Conservation (phyloP, 2,797 vertebrate species). For the Babyrousa celebensis region DNA sequence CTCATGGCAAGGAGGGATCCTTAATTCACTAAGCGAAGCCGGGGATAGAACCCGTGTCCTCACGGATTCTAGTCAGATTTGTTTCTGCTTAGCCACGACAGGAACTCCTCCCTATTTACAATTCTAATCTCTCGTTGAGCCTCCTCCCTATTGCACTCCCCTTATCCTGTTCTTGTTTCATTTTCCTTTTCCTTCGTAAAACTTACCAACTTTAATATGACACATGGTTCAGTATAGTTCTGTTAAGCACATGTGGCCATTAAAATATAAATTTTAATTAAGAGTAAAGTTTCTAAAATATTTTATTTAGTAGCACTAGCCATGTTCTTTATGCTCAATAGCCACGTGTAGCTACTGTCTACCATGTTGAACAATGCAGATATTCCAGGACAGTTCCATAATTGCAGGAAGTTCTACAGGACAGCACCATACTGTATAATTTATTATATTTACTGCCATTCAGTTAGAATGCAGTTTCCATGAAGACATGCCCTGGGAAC, state of each 20-base stretch:
- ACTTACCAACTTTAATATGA: neutral
- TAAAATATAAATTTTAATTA: slow-evolving; percentile 17
- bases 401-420: neutral
- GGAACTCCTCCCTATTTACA: neutral
- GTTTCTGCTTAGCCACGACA: too few species aligned
- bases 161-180: slow-evolving; percentile 32
- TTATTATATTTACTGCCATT: slow-evolving; percentile 26
- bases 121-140: neutral
- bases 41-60: too few species aligned
- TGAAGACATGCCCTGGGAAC: neutral
- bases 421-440: neutral
- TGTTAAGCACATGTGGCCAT: neutral
- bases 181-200: neutral
- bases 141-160: neutral
- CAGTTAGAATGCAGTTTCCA: neutral
- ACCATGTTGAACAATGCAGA: neutral
- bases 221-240: neutral
- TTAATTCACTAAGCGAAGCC: too few species aligned
- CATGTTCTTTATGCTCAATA: neutral
- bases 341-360: neutral
- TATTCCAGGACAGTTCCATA: slow-evolving; percentile 12
- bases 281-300: slow-evolving; percentile 18
- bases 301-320: neutral
- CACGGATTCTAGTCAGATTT: too few species aligned
- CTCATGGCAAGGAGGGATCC: too few species aligned